Evolutionary conservation across 2,797 vertebrate genomes (phyloP).

Genomic region (Atherinosoma microstoma): DNA sequence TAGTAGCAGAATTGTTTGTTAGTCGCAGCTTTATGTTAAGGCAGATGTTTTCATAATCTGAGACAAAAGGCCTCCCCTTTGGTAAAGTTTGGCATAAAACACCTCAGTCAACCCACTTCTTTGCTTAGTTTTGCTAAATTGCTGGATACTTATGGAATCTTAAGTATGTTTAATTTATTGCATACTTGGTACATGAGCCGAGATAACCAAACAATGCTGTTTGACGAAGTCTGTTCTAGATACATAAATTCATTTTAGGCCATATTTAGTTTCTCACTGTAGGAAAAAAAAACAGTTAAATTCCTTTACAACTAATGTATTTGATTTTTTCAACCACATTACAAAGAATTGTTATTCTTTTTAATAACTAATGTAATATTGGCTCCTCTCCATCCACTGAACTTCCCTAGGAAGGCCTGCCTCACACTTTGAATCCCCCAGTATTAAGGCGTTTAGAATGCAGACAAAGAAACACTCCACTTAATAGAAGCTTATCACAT

Average conservation of each 20-base stretch:
- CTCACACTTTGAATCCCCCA: background rate
- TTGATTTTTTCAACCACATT: too few species aligned
- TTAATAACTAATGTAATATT: too few species aligned
- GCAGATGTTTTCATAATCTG: background rate
- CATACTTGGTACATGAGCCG: background rate
- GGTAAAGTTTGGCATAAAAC: background rate
- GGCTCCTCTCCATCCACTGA: background rate
- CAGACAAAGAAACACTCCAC: background rate
- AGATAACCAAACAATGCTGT: too few species aligned
- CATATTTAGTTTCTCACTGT: too few species aligned
- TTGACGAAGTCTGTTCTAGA: background rate
- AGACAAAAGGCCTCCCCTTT: background rate
- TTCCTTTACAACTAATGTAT: too few species aligned
- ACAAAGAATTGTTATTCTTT: too few species aligned
- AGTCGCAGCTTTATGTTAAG: background rate
- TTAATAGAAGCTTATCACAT: background rate
- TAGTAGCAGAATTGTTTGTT: constrained; percentile 24
- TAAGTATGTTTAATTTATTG: background rate
- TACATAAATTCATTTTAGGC: background rate
- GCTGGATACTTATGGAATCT: background rate
- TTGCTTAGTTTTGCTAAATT: background rate
- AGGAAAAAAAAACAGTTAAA: too few species aligned
- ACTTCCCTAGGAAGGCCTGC: background rate
- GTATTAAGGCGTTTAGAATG: constrained; percentile 13
- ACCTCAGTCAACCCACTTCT: background rate